Base-by-base conservation (phyloP, 2,113 vertebrate genomes). In the Phylloscopus trochiloides region DNA sequence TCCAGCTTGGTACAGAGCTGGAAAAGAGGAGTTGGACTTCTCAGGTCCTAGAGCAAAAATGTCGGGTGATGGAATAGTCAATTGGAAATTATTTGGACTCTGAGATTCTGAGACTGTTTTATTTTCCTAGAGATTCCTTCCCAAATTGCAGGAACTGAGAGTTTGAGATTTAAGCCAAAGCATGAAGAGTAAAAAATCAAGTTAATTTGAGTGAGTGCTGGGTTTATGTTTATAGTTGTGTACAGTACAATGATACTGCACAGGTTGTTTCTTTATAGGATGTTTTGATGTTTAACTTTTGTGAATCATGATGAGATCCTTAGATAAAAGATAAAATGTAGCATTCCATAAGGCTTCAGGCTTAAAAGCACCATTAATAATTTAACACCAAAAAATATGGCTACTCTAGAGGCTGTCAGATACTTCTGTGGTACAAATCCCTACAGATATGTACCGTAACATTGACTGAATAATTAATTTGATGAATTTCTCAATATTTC, bases 341-440 rank as follows among this genome's bases (percentile, higher is more conserved):
- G 54, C 68, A 92, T 90, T 96, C 74, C 15, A 0, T 50, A 76
- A 82, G 34, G 58, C 51, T 38, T 79, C 62, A 47, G 42, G 38
- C 29, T 65, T 66, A 73, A 93, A 96, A 90, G 28, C 21, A 62
- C 43, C 8, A 51, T 96, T 81, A 95, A 94, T 72, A 91, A 92
- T 89, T 92, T 82, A 90, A 76, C 14, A 79, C 55, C 70, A 54
- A 95, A 93, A 92, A 78, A 68, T 67, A 72, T 24, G 5, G 12
- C 72, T 82, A 62, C 73, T 32, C 52, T 75, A 42, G 80, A 79
- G 38, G 16, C 52, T 86, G 50, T 42, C 74, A 75, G 18, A 65
- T 42, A 72, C 20, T 65, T 85, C 38, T 72, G 58, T 91, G 66
- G 24, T 66, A 82, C 77, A 90, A 90, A 79, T 72, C 77, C 42